Base-by-base conservation (phyloP, 2,888 invertebrate genomes). In the Drosophila mimetica region DNA sequence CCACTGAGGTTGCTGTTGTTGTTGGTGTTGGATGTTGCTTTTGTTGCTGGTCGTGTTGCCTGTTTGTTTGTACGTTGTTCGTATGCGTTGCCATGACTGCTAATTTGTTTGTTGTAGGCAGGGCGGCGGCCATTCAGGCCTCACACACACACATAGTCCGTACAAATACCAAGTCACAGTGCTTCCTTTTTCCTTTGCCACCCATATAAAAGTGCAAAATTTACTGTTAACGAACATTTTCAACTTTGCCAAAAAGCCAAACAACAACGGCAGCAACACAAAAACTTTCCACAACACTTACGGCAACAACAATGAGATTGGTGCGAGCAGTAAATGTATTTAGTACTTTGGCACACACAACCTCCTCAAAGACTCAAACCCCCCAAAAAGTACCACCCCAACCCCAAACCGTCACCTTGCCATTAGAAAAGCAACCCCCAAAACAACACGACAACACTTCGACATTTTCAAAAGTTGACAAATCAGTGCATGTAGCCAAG, bases 401-500 rank as follows among this genome's bases (percentile, higher is more conserved):
- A 48, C n/a, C 52, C 30, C 2, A 11, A 11, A 11, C 14, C 25
- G 55, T 52, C 60, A 58, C 60, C 65, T 57, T 61, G 57, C 77
- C 84, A 86, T 81, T 86, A 83, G 75, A 69, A 75, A 28, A 63
- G 44, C 63, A 36, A 79, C 79, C 81, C 77, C 79, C 79, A 59
- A 55, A 59, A 60, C 54, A 61, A 55, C 70, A 76, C 75, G 61
- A 66, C 79, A 69, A 81, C 86, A 86, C 81, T 84, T 87, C 86
- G 86, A 87, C 85, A 87, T 87, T 85, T 87, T 83, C 57, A 63
- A 86, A 88, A 88, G 87, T 88, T 87, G 88, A 87, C 87, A 87
- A 87, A 87, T 87, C 87, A 87, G 86, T 88, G 87, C 82, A 82
- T 87, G 83, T 46, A 46, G 44, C 25, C 65, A 28, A 42, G 59